Evolutionary conservation across 2,888 invertebrate species (phyloP).

Genomic region (Torymus aiolomorphi): DNA sequence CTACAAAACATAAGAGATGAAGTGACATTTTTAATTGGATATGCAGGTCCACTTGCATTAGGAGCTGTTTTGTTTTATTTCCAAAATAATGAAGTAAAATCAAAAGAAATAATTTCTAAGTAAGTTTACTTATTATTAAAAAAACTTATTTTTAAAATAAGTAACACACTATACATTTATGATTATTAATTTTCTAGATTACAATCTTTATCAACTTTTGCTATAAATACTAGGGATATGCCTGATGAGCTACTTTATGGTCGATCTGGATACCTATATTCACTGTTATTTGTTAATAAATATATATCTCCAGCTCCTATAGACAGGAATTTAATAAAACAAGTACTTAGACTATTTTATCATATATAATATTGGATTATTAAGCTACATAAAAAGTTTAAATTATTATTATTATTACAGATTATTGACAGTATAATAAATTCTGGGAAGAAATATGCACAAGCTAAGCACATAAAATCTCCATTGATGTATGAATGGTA

Average conservation of each 20-base stretch:
- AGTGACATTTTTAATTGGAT: slow-evolving; percentile 84
- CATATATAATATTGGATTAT: slow-evolving; percentile 6
- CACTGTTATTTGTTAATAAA: slow-evolving; percentile 85
- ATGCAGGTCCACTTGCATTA: slow-evolving; percentile 82
- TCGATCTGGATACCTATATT: slow-evolving; percentile 87
- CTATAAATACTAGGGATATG: slow-evolving; percentile 77
- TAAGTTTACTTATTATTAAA: slow-evolving; percentile 68
- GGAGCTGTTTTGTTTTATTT: slow-evolving; percentile 79
- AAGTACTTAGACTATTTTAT: slow-evolving; percentile 59
- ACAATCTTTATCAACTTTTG: slow-evolving; percentile 77
- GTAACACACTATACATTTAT: slow-evolving; percentile 4
- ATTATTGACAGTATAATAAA: slow-evolving; percentile 80
- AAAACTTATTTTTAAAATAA: no score
- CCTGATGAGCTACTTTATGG: slow-evolving; percentile 93
- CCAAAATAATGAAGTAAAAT: slow-evolving; percentile 78
- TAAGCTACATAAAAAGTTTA: slow-evolving; percentile 14
- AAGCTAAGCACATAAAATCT: slow-evolving; percentile 77
- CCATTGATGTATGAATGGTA: slow-evolving; percentile 93
- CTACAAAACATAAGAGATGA: slow-evolving; percentile 74
- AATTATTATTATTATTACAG: slow-evolving; percentile 72
- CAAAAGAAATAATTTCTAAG: slow-evolving; percentile 77
- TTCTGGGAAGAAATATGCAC: slow-evolving; percentile 81
- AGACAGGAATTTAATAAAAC: slow-evolving; percentile 77
- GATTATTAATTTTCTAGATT: slow-evolving; percentile 76
- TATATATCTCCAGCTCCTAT: slow-evolving; percentile 80